Conservation (phyloP, 53 echinoderm and acorn worm species). For the Crossaster papposus region DNA sequence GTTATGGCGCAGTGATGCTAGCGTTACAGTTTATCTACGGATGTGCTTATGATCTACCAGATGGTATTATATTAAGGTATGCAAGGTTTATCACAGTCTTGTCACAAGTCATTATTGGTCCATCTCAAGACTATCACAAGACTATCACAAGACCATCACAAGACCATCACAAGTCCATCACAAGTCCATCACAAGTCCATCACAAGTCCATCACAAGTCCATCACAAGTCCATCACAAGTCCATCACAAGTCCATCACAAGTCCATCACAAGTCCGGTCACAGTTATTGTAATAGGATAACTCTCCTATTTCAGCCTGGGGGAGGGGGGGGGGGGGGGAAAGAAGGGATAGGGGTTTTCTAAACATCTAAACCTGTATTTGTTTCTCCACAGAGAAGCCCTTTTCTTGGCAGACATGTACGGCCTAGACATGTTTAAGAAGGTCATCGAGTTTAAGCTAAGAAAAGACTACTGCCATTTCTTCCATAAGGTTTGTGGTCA, state of each 20-base stretch:
- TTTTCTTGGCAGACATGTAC: conserved; percentile 86
- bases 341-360: too few relatives aligned
- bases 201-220: too few relatives aligned
- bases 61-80: conserved; percentile 70
- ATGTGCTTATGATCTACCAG: conserved; percentile 58
- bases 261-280: not conserved
- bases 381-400: conserved; percentile 67
- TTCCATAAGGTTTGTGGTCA: conserved; percentile 83
- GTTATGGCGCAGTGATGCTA: conserved; percentile 56
- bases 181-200: too few relatives aligned
- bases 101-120: not conserved
- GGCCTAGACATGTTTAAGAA: conserved; percentile 79
- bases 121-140: not conserved
- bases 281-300: too few relatives aligned
- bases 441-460: conserved; percentile 69
- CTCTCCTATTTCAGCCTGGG: too few relatives aligned
- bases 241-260: not conserved
- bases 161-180: not conserved
- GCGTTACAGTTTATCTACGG: conserved; percentile 80
- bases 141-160: not conserved
- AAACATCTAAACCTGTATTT: not conserved
- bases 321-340: too few relatives aligned
- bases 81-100: not conserved
- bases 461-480: conserved; percentile 89
- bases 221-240: too few relatives aligned